phyloP scores from a whole-genome alignment of 1,140 invertebrate genomes.

The Vollenhovia emeryi region DNA sequence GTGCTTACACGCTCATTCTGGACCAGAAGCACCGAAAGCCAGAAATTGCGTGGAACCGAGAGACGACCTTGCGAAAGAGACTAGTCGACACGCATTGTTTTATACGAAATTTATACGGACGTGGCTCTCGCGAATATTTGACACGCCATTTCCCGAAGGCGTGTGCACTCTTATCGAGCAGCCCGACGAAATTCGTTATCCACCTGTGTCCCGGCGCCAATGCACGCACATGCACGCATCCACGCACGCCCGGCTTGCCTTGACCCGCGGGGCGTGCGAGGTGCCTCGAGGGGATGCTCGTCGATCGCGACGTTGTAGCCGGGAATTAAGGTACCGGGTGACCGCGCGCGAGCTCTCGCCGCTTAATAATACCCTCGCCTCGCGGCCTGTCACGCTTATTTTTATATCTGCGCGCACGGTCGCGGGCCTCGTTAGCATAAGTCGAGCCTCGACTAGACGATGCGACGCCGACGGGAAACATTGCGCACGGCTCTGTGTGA shows the following conservation, averaged over 20 bases:
- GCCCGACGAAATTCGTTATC: constrained; percentile 44
- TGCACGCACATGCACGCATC: constrained; percentile 66
- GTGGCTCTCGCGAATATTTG: neutral
- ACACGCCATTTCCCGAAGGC: neutral
- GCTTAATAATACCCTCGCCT: constrained; percentile 70
- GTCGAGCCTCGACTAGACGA: constrained; percentile 47
- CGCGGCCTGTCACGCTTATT: constrained; percentile 72
- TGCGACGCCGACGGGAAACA: constrained; percentile 18
- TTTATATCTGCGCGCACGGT: constrained; percentile 54
- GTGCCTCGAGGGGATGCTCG: constrained; percentile 75
- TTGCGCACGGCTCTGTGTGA: constrained; percentile 20
- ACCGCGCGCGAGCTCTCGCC: constrained; percentile 66
- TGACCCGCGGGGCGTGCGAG: constrained; percentile 79
- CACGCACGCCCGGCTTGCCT: constrained; percentile 75
- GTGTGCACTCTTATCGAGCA: neutral
- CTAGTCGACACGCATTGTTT: no score
- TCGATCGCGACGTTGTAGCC: constrained; percentile 66
- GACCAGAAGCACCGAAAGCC: no score
- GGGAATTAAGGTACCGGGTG: constrained; percentile 76
- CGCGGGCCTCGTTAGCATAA: constrained; percentile 61
- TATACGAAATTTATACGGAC: neutral
- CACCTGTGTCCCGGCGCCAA: constrained; percentile 68
- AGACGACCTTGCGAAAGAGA: no score
- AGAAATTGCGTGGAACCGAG: no score
- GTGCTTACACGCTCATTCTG: no score